Evolutionary conservation across 2,888 invertebrate genomes (phyloP).

Genomic region (Drosophila incognita): DNA sequence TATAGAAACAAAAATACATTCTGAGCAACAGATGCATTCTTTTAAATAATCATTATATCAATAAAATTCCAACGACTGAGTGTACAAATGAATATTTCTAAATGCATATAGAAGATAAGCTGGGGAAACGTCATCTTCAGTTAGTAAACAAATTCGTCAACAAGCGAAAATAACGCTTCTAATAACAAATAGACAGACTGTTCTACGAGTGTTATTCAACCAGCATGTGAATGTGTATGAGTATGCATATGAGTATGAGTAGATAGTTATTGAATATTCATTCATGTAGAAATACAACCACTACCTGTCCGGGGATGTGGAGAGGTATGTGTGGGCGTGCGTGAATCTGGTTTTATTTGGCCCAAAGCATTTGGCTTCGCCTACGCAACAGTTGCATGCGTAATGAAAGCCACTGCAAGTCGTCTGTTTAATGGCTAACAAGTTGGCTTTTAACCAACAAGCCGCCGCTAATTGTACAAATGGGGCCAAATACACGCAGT

Average conservation of each 20-base stretch:
- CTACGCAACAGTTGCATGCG: slow-evolving; percentile 65
- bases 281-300: slow-evolving; percentile 3
- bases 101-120: background rate
- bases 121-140: background rate
- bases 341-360: slow-evolving; percentile 43
- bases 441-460: slow-evolving; percentile 53
- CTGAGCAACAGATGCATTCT: background rate
- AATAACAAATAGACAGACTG: background rate
- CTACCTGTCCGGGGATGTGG: slow-evolving; percentile 15
- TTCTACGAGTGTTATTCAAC: background rate
- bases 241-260: background rate
- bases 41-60: background rate
- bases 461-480: slow-evolving; percentile 56
- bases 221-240: background rate
- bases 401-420: slow-evolving; percentile 49
- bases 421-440: slow-evolving; percentile 46
- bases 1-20: slow-evolving; percentile 1
- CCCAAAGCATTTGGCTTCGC: slow-evolving; percentile 35
- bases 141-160: slow-evolving; percentile 4
- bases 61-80: background rate
- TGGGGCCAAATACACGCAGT: slow-evolving; percentile 7
- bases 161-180: background rate
- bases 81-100: background rate
- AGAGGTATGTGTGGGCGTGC: slow-evolving; percentile 53
- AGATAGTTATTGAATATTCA: background rate